A percentile compares a stretch with the other conserved stretches of the same genome.
Evolutionary conservation across 2,797 vertebrate species (phyloP).

Genomic region (Gorsachius magnificus): DNA sequence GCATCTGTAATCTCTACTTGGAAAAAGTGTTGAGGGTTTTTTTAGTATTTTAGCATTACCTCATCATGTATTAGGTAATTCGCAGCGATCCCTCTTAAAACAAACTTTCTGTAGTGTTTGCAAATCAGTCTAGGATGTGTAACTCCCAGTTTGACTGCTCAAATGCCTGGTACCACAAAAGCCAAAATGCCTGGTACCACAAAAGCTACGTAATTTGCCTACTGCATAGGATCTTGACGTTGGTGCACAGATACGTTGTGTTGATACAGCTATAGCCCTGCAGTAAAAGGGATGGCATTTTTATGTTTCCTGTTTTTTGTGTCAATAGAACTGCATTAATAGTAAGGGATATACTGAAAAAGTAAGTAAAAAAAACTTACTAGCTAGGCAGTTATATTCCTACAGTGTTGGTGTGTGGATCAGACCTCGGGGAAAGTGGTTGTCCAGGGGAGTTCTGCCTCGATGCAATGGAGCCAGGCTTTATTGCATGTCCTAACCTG

Average conservation of each 20-base stretch:
- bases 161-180: neutral
- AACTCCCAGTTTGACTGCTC: neutral
- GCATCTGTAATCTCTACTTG: neutral
- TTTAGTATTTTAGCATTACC: slow-evolving; percentile 24
- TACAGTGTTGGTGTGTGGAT: neutral
- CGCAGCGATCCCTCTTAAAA: neutral
- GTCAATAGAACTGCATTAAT: neutral
- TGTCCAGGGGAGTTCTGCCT: neutral
- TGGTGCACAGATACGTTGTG: accelerated
- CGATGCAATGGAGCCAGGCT: accelerated
- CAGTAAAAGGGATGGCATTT: neutral
- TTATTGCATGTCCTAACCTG: accelerated
- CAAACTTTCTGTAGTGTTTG: neutral
- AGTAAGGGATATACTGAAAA: neutral
- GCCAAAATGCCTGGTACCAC: neutral
- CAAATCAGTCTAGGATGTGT: neutral
- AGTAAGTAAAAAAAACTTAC: accelerated
- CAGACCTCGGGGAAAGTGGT: neutral
- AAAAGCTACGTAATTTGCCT: neutral
- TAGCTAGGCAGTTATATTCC: neutral
- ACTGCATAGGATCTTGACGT: accelerated
- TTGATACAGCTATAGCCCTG: neutral
- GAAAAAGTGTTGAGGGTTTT: slow-evolving; percentile 1
- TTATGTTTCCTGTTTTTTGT: neutral
- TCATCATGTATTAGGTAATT: slow-evolving; percentile 40